Base-by-base conservation (phyloP, 1,140 invertebrate species). In the Tribolium madens region DNA sequence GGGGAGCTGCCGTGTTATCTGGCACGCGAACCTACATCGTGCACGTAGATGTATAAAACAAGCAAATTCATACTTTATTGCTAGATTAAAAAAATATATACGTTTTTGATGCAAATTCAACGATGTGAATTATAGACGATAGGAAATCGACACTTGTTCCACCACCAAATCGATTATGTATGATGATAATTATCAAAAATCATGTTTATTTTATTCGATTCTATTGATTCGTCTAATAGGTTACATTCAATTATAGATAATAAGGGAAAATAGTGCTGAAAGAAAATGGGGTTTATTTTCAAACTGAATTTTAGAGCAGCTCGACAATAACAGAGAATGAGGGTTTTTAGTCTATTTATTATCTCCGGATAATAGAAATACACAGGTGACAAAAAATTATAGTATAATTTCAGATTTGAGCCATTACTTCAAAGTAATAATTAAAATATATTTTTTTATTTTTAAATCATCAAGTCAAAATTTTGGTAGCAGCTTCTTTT, bases 1-100 rank as follows among this genome's bases (percentile, higher is more conserved):
- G 71, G 70, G 76, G 70, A 53, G 47, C 57, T 52, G 53, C 52
- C 57, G 57, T 64, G 57, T 64, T 64, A 64, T 64, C 21, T 6
- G 57, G 57, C 57, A 64, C 57, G 57, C 57, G 57, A 64, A 64
- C 57, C 57, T 64, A 64, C 57, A 64, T 36, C 57, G 57, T 64
- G 57, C 57, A 64, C 57, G 57, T 64, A 64, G 10, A 60, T 10
- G 17, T 60, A 6, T 21, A 60, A 2, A 21, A 26, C 14, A 26
- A 33, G 31, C 7, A 64, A 64, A 12, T 64, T 64, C 48, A 13
- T 50, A 13, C 31, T 64, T 33, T 64, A 64, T 33, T 64, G 21
- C 6, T n/a, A n/a, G 9, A 31, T 31, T 9, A 60, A 17, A 7
- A 9, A 21, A 57, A 17, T 10, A 57, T 9, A 18, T 42, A 57